Conservation (phyloP, 2,113 vertebrate genomes). For the Prunella fulvescens region DNA sequence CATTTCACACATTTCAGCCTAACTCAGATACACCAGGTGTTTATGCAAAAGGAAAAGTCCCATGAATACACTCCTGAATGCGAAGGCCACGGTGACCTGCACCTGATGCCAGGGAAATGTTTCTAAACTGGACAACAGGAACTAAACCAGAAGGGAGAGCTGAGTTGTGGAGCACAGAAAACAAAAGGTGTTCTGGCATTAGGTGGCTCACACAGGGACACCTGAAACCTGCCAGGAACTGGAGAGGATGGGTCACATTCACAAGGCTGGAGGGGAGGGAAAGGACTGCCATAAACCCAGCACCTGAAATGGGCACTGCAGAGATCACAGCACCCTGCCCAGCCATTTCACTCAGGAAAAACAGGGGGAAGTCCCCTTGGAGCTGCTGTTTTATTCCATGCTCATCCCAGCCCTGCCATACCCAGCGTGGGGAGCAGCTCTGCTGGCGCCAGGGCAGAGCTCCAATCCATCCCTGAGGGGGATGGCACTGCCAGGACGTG, state of each 20-base stretch:
- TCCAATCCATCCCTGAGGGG: fast-evolving
- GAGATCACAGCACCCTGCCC: background rate
- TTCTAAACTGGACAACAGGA: background rate
- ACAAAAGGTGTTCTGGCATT: background rate
- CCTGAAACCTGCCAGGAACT: background rate
- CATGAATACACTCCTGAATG: background rate
- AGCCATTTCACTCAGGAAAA: background rate
- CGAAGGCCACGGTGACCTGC: background rate
- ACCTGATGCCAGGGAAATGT: background rate
- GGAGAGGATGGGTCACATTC: background rate
- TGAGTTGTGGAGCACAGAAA: background rate
- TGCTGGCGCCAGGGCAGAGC: background rate
- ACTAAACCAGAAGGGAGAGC: background rate
- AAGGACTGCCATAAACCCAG: background rate
- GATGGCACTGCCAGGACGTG: background rate
- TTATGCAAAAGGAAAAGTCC: background rate
- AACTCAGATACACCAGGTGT: background rate
- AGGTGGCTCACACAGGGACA: background rate
- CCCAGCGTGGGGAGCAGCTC: background rate
- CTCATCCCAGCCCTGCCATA: background rate
- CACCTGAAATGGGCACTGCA: background rate
- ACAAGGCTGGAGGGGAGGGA: background rate
- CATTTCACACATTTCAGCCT: background rate
- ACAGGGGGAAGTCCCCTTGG: background rate
- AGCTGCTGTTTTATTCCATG: background rate